These are phyloP conservation scores for Heterotis niloticus DNA, from an alignment of 2,113 vertebrate species.

Conservation along the genomic window DNA sequence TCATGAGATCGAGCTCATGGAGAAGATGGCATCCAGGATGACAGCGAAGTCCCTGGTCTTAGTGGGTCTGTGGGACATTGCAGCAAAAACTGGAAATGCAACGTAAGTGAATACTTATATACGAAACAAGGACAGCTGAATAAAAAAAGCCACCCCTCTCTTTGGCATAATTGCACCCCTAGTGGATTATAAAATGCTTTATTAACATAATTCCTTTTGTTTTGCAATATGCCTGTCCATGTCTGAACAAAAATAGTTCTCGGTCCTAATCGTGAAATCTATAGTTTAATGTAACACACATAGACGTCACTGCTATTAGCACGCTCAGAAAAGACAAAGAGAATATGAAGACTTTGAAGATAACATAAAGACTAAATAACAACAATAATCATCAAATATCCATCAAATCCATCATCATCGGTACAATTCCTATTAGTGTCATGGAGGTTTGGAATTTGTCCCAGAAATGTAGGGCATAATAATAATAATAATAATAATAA, in stretches of 20 bases:
- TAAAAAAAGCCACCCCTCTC: slow-evolving; percentile 60
- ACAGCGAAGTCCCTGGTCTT: not conserved
- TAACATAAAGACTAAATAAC: too few species aligned
- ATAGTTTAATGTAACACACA: not conserved
- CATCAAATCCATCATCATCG: too few species aligned
- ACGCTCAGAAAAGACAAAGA: too few species aligned
- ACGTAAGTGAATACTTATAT: slow-evolving; percentile 22
- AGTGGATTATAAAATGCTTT: slow-evolving; percentile 44
- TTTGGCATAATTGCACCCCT: slow-evolving; percentile 55
- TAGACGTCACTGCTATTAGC: too few species aligned
- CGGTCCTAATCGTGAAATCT: not conserved
- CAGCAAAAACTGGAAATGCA: not conserved
- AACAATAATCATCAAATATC: too few species aligned
- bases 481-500: too few species aligned
- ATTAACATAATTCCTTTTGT: slow-evolving; percentile 12
- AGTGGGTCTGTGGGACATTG: not conserved
- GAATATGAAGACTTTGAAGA: too few species aligned
- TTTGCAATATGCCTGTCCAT: not conserved
- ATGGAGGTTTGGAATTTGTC: too few species aligned
- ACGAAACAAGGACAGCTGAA: slow-evolving; percentile 41
- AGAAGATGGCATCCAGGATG: not conserved
- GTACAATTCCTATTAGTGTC: too few species aligned
- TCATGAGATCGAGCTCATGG: not conserved
- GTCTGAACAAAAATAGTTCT: not conserved
- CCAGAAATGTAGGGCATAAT: too few species aligned